Evolutionary conservation across 2,888 invertebrate species (phyloP).

Genomic region (Achlya flavicornis): DNA sequence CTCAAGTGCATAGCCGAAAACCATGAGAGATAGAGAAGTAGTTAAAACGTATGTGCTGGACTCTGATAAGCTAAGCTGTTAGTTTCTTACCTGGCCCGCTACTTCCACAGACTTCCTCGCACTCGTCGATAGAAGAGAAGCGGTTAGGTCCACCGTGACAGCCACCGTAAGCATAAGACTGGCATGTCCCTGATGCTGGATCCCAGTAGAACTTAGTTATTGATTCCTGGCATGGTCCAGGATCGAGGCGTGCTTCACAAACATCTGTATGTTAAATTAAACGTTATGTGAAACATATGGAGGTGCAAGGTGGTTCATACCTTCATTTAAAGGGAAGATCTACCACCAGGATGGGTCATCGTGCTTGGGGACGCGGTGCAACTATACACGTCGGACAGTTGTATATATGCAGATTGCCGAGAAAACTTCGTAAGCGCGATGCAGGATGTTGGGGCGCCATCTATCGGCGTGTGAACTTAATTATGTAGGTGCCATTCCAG

Average conservation of each 20-base stretch:
- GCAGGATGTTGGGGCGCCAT: too few relatives aligned
- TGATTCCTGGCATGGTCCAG: conserved; percentile 88
- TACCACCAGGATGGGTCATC: too few relatives aligned
- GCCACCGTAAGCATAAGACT: conserved; percentile 90
- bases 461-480: too few relatives aligned
- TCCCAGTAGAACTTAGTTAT: conserved; percentile 90
- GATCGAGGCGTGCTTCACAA: conserved; percentile 86
- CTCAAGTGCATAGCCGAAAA: background rate
- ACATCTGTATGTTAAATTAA: conserved; percentile 85
- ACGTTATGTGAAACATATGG: background rate
- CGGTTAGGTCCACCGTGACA: conserved; percentile 94
- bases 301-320: background rate
- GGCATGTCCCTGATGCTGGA: conserved; percentile 83
- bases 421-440: too few relatives aligned
- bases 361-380: too few relatives aligned
- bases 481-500: too few relatives aligned
- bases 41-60: background rate
- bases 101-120: conserved; percentile 86
- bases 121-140: conserved; percentile 89
- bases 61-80: too few relatives aligned
- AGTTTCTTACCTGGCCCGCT: conserved; percentile 55
- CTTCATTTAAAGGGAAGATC: too few relatives aligned
- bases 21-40: background rate
- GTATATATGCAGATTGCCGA: too few relatives aligned
- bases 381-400: too few relatives aligned